Evolutionary conservation across 2,113 vertebrate genomes (phyloP), one percentile per base, ranked within the genome.

Genomic region (Ceyx melanurus): DNA sequence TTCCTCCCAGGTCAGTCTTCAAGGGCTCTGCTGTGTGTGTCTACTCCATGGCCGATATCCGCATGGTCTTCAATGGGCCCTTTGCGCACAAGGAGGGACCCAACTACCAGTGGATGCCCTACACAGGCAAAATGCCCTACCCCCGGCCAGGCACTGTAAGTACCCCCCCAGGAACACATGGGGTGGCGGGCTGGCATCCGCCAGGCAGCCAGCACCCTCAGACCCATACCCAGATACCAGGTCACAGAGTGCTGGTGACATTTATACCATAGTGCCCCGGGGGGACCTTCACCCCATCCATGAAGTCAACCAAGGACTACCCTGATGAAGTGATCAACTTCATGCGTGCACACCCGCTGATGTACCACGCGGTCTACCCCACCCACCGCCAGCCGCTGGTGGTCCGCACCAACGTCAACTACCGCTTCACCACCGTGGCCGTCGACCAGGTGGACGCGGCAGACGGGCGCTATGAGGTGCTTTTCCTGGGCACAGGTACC

Each of bases 221-320:
- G 28, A 15, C 6, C 43, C 2, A 1, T 42, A 40, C 68, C 45
- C 0, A 0, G 40, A 9, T 11, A 12, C 42, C 0, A 0, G 3
- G 20, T 82, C 66, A 71, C 37, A 2, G 1, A 77, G 50, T 3
- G 0, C 17, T 8, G 61, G 67, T 82, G 88, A 68, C 0, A 0
- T 81, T 60, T 88, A 66, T 85, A 37, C 81, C 17, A 1, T 94
- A 99, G 99, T 99, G 99, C 97, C 99, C 99, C 0, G 99, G 99
- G 15, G 99, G 99, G 21, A 99, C 99, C 31, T 99, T 99, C 96
- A 99, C 99, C 3, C 99, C 99, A 0, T 99, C 98, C 89, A 99
- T 99, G 99, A 99, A 99, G 96, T 99, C 99, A 6, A 99, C 99
- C 76, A 99, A 99, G 95, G 99, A 99, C 97, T 99, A 99, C 70